These are phyloP conservation scores for Rotaria magnacalcarata DNA, from an alignment of 2,888 invertebrate species.

Conservation along the genomic window DNA sequence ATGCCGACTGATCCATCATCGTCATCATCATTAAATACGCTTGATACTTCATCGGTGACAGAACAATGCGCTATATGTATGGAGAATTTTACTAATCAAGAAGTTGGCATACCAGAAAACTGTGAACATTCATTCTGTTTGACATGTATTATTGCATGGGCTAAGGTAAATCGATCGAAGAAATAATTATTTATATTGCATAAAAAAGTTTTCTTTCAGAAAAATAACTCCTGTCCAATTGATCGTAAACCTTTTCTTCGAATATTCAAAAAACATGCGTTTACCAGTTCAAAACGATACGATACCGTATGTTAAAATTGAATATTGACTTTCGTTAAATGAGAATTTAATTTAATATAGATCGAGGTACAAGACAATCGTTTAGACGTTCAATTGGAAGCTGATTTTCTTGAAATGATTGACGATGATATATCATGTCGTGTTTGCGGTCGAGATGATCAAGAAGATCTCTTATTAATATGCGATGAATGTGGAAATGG, in stretches of 20 bases:
- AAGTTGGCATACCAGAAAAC: background rate
- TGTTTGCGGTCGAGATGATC: background rate
- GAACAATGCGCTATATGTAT: conserved; percentile 14
- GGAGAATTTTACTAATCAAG: background rate
- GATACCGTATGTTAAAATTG: background rate
- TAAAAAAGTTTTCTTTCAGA: background rate
- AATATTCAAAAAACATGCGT: background rate
- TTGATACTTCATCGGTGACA: background rate
- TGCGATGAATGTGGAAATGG: background rate
- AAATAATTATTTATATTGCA: no score
- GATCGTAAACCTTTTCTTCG: background rate
- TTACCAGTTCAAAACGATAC: background rate
- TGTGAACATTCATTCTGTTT: background rate
- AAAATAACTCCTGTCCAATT: conserved; percentile 8
- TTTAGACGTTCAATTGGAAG: background rate
- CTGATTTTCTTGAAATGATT: background rate
- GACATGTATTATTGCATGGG: background rate
- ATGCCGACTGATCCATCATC: background rate
- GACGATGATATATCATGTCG: background rate
- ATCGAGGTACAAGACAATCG: background rate
- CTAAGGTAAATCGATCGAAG: background rate
- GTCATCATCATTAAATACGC: background rate
- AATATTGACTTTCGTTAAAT: background rate
- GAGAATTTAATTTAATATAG: background rate
- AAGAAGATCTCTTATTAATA: background rate